Base-by-base conservation (phyloP, 2,888 invertebrate genomes). In the Conus canariensis region DNA sequence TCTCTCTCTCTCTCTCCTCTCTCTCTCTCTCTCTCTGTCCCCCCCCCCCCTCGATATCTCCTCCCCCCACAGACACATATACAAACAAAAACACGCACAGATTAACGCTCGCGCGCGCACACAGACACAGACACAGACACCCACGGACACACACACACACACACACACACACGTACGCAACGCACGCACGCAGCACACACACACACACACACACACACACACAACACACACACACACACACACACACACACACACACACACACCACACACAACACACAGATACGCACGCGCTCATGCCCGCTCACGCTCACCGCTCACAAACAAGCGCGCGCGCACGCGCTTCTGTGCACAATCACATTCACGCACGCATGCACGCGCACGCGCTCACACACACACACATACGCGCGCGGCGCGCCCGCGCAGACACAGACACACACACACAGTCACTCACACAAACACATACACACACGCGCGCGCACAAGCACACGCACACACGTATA, bases 141-240 rank as follows among this genome's bases (percentile, higher is more conserved):
- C 14, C 70, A 70, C 70, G 19, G 19, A 22, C 70, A 22, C 70
- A 70, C 22, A 22, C 70, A 22, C 70, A 22, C 70, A 22, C 70
- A 30, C 77, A 4, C 77, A 16, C 77, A 1, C 77, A 7, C 77
- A 7, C 77, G 30, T 45, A 30, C 77, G 45, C 77, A 30, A 77
- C 77, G 25, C 77, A 77, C 30, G 25, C 77, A 77, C 77, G 7
- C 77, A 77, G 25, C 77, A 77, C 77, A 77, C 45, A 77, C 77
- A 77, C 77, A 77, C 77, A 77, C 77, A 30, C 77, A 77, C 77
- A 77, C 30, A 77, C 77, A 77, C 77, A 77, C 77, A 77, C 70
- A 74, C 70, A 1, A 74, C 70, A 74, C 22, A 74, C 70, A 74
- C 70, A 74, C 70, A 74, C 70, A 22, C 70, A 30, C 30, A 30